Evolutionary conservation across 2,888 invertebrate species (phyloP).

Genomic region (Calliopum simillimum): DNA sequence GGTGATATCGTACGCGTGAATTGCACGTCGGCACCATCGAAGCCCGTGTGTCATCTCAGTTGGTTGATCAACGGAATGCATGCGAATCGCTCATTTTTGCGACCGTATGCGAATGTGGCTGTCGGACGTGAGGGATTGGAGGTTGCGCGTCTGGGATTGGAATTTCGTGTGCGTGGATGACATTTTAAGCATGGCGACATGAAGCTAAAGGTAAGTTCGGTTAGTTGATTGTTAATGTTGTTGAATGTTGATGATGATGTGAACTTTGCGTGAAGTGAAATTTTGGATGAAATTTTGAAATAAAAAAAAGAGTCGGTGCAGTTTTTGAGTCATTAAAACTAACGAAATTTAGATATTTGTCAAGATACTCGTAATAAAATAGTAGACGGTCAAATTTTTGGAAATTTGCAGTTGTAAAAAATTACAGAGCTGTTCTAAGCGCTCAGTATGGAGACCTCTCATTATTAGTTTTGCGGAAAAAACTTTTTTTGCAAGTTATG

Average conservation of each 20-base stretch:
- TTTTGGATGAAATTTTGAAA: background rate
- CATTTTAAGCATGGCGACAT: slow-evolving; percentile 88
- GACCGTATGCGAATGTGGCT: slow-evolving; percentile 70
- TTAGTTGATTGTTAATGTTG: too few species aligned
- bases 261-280: background rate
- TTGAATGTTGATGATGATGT: too few species aligned
- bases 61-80: slow-evolving; percentile 91
- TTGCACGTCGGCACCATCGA: slow-evolving; percentile 85
- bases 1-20: slow-evolving; percentile 85
- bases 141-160: slow-evolving; percentile 80
- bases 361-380: too few species aligned
- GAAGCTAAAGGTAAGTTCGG: slow-evolving; percentile 78
- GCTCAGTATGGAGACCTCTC: too few species aligned
- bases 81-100: slow-evolving; percentile 70
- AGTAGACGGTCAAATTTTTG: too few species aligned
- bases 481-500: too few species aligned
- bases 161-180: slow-evolving; percentile 83
- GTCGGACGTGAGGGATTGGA: slow-evolving; percentile 76
- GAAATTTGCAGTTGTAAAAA: too few species aligned
- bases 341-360: too few species aligned
- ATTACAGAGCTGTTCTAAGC: too few species aligned
- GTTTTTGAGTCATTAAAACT: too few species aligned
- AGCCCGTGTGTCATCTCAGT: slow-evolving; percentile 83
- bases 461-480: too few species aligned
- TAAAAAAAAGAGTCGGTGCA: too few species aligned